Evolutionary conservation across 2,797 vertebrate species (phyloP).

Genomic region (Pseudomugil gertrudae): DNA sequence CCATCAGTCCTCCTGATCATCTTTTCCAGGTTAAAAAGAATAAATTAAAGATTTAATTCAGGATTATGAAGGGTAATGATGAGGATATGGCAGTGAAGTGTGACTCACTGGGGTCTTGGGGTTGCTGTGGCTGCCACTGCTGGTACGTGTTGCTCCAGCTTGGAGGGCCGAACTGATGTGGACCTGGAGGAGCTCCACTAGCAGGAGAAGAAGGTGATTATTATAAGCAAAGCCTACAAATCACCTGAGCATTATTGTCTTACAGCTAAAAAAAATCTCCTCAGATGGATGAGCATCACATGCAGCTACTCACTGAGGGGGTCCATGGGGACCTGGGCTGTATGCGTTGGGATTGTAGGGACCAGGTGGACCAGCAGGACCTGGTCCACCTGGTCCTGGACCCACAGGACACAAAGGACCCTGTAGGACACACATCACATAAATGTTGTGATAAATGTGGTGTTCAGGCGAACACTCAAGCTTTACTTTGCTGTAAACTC

Average conservation of each 20-base stretch:
- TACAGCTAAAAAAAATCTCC: not conserved
- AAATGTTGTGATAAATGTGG: not conserved
- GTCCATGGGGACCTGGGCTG: constrained; percentile 87
- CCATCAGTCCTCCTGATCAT: constrained; percentile 47
- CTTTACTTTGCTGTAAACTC: too few species aligned
- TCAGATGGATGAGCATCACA: not conserved
- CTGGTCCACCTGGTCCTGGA: constrained; percentile 80
- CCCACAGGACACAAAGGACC: constrained; percentile 88
- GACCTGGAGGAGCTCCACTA: constrained; percentile 87
- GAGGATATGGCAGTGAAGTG: constrained; percentile 5
- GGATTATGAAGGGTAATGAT: constrained; percentile 5
- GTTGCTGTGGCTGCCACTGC: constrained; percentile 90
- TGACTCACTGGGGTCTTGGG: constrained; percentile 89
- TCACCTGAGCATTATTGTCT: not conserved
- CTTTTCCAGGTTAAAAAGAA: constrained; percentile 35
- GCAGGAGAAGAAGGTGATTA: not conserved
- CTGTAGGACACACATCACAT: constrained; percentile 56
- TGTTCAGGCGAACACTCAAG: not conserved
- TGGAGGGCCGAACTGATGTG: constrained; percentile 88
- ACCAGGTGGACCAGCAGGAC: constrained; percentile 85
- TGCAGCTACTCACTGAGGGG: constrained; percentile 84
- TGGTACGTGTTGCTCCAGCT: constrained; percentile 90
- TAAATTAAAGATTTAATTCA: constrained; percentile 9
- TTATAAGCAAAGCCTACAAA: not conserved
- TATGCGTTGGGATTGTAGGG: constrained; percentile 91